Conservation (phyloP, 2,888 invertebrate species). For the Lithophane leautieri region DNA sequence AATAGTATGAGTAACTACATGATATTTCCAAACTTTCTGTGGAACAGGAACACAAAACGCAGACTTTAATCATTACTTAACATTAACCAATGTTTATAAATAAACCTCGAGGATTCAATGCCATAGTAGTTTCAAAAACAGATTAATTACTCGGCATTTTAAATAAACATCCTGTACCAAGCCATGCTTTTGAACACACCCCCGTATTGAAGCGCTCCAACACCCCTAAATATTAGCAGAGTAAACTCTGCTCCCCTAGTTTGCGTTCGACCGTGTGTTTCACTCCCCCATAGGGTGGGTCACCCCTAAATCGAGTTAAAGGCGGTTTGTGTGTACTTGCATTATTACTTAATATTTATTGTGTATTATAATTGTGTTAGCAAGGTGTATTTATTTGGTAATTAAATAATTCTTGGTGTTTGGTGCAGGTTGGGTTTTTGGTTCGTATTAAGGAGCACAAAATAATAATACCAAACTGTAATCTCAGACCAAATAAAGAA, state of each 20-base stretch:
- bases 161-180: neutral
- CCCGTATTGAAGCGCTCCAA: conserved; percentile 24
- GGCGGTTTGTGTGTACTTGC: conserved; percentile 22
- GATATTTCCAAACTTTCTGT: too few relatives aligned
- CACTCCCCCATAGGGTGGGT: conserved; percentile 16
- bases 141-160: neutral
- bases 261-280: conserved; percentile 37
- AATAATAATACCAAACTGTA: too few relatives aligned
- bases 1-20: too few relatives aligned
- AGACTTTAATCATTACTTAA: too few relatives aligned
- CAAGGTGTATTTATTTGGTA: conserved; percentile 6
- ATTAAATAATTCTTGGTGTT: conserved; percentile 1
- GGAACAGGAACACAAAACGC: too few relatives aligned
- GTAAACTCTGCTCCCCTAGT: conserved; percentile 49
- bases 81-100: too few relatives aligned
- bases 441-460: too few relatives aligned
- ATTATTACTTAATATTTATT: conserved; percentile 44
- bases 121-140: neutral
- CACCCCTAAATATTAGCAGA: conserved; percentile 48
- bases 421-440: too few relatives aligned
- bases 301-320: conserved; percentile 37
- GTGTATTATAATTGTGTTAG: conserved; percentile 29
- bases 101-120: too few relatives aligned
- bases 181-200: conserved; percentile 14
- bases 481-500: too few relatives aligned